Percentiles rank a stretch among this genome's conserved stretches.
These are phyloP conservation scores for Tolmerus cingulatus DNA, from an alignment of 2,888 invertebrate species.

Conservation along the genomic window DNA sequence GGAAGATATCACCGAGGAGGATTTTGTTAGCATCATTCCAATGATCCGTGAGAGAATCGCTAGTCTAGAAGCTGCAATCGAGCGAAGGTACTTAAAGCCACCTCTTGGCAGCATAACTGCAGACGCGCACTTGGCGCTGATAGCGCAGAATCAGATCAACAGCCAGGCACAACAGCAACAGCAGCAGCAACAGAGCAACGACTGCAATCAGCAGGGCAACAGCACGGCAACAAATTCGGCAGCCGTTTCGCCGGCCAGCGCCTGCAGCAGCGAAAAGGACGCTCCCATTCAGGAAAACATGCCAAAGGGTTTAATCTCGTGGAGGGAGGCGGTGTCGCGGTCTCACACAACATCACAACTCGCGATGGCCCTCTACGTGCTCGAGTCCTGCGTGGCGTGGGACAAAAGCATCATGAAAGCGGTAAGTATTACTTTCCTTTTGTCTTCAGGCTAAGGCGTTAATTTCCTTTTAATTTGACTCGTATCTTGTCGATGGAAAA, in stretches of 20 bases:
- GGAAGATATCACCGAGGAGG: conserved; percentile 60
- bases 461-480: neutral
- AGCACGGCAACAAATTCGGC: conserved; percentile 54
- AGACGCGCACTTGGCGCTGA: conserved; percentile 71
- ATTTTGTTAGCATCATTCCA: conserved; percentile 68
- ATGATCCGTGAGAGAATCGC: conserved; percentile 75
- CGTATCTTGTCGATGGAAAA: neutral
- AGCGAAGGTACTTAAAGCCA: conserved; percentile 91
- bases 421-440: conserved; percentile 71
- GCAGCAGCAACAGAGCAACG: conserved; percentile 54
- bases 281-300: conserved; percentile 60
- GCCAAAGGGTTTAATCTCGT: conserved; percentile 75
- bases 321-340: conserved; percentile 88
- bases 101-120: conserved; percentile 78
- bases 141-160: conserved; percentile 65
- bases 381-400: conserved; percentile 96
- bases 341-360: conserved; percentile 90
- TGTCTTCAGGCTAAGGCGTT: neutral
- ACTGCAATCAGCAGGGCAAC: conserved; percentile 43
- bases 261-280: conserved; percentile 62
- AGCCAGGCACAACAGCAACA: conserved; percentile 58
- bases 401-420: conserved; percentile 99
- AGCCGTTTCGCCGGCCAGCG: conserved; percentile 60
- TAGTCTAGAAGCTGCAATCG: conserved; percentile 88
- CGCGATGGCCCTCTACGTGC: conserved; percentile 85